phyloP scores from a whole-genome alignment of 2,888 invertebrate genomes.

The Torymus tubicola region DNA sequence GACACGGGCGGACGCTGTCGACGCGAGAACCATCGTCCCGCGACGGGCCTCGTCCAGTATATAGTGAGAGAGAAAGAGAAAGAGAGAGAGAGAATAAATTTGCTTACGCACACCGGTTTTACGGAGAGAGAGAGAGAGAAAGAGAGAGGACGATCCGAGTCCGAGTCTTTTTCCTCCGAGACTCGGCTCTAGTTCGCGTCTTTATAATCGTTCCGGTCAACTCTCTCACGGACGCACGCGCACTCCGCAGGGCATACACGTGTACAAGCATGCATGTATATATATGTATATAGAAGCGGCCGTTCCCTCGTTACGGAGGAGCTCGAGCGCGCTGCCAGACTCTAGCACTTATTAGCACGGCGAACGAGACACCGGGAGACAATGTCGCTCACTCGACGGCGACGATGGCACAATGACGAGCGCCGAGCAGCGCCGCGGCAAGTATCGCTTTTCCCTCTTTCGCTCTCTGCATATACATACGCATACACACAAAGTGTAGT shows the following conservation, averaged over 20 bases:
- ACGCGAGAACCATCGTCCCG: slow-evolving; percentile 60
- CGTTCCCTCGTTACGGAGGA: slow-evolving; percentile 32
- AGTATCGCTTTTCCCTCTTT: slow-evolving; percentile 27
- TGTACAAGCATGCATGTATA: neutral
- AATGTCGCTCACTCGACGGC: slow-evolving; percentile 44
- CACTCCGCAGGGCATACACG: neutral
- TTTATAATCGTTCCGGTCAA: slow-evolving; percentile 65
- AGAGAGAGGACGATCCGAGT: slow-evolving; percentile 61
- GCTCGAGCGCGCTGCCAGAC: slow-evolving; percentile 12
- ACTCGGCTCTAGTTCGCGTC: slow-evolving; percentile 38
- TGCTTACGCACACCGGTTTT: slow-evolving; percentile 70
- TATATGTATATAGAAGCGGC: neutral
- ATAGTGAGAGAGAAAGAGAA: too few relatives aligned
- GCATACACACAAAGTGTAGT: neutral
- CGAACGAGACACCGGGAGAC: slow-evolving; percentile 36
- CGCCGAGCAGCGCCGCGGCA: neutral
- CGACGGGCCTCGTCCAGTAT: neutral
- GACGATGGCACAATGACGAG: neutral
- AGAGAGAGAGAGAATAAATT: slow-evolving; percentile 66
- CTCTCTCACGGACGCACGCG: slow-evolving; percentile 55
- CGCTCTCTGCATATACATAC: neutral
- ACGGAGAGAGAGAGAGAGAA: slow-evolving; percentile 58
- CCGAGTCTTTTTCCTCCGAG: slow-evolving; percentile 37
- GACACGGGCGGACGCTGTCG: slow-evolving; percentile 71
- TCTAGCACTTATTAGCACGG: slow-evolving; percentile 44